Evolutionary conservation across 2,113 vertebrate genomes (phyloP).

Genomic region (Vidua macroura): DNA sequence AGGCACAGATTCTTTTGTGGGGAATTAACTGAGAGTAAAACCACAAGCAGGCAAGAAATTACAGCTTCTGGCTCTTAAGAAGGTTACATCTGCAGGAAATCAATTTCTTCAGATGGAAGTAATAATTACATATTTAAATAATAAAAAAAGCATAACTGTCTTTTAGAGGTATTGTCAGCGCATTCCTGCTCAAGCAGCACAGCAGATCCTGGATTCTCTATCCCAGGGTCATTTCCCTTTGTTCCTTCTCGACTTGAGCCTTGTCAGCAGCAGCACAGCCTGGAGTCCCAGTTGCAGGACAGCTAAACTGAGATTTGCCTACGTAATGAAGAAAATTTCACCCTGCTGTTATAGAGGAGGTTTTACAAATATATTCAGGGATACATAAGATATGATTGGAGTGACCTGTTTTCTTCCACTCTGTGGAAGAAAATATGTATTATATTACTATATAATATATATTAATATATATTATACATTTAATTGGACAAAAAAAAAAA

Average conservation of each 20-base stretch:
- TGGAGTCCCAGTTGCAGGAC: not conserved
- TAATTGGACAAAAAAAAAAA: not conserved
- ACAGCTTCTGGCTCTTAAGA: not conserved
- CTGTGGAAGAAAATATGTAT: not conserved
- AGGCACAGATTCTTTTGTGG: not conserved
- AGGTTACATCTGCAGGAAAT: not conserved
- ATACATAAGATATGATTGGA: not conserved
- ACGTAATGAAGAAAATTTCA: not conserved
- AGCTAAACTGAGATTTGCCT: not conserved
- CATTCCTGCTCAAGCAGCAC: not conserved
- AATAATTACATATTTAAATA: not conserved
- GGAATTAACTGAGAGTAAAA: not conserved
- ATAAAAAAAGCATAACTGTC: not conserved
- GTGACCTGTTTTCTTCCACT: not conserved
- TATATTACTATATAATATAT: not conserved
- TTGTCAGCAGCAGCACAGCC: not conserved
- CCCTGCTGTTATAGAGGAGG: not conserved
- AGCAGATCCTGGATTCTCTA: not conserved
- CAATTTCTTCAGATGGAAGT: not conserved
- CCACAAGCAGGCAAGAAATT: not conserved
- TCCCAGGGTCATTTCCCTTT: not conserved
- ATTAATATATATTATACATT: not conserved
- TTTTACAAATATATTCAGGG: not conserved
- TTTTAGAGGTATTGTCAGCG: not conserved
- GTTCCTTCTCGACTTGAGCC: not conserved